Evolutionary conservation across 2,113 vertebrate species (phyloP).

Genomic region (Panthera leo): DNA sequence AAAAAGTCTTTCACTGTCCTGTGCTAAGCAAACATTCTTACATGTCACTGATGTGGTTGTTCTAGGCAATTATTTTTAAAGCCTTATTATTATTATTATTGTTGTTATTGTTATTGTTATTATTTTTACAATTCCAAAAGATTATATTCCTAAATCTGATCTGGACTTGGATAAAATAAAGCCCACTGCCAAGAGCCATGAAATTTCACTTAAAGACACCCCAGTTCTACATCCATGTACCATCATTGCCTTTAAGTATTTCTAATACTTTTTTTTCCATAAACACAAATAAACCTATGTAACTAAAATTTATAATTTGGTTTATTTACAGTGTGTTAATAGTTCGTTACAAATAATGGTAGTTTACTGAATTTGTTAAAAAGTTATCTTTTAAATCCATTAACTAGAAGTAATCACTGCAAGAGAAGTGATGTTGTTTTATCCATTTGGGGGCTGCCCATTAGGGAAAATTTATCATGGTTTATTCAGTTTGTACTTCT

Average conservation of each 20-base stretch:
- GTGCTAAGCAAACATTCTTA: background rate
- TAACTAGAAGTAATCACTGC: background rate
- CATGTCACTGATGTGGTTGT: background rate
- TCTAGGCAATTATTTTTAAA: background rate
- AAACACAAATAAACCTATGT: background rate
- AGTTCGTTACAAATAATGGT: background rate
- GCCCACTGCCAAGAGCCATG: background rate
- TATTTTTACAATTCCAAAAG: background rate
- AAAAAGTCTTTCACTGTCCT: constrained; percentile 48
- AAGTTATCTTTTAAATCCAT: background rate
- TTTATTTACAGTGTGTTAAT: background rate
- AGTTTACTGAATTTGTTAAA: background rate
- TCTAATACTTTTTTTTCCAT: constrained; percentile 14
- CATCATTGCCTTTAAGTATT: background rate
- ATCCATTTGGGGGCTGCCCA: background rate
- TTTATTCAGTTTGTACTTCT: background rate
- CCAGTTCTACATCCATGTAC: background rate
- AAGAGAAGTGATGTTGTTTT: background rate
- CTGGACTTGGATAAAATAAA: background rate
- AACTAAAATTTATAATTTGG: background rate
- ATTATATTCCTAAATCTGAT: background rate
- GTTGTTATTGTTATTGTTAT: background rate
- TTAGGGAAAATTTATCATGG: background rate
- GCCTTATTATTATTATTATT: background rate
- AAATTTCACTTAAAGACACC: background rate